Base-by-base conservation (phyloP, 2,888 invertebrate genomes). In the Orchestes rusci region DNA sequence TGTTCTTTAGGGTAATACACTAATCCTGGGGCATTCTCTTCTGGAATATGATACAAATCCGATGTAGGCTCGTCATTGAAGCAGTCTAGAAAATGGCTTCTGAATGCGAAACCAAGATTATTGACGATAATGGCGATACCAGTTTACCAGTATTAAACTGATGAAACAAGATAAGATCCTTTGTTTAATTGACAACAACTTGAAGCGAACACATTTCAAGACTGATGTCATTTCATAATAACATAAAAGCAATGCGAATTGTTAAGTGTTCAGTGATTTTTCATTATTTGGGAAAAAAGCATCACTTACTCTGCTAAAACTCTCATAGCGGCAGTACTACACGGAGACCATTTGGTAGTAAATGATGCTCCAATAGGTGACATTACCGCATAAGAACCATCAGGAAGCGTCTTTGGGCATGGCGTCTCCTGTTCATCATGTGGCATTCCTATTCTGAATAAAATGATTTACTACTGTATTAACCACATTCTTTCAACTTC, bases 1-100 rank as follows among this genome's bases (percentile, higher is more conserved):
- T 82, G 82, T 52, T 76, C 76, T 49, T 76, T 73, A 1, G 74
- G 76, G 57, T 77, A 78, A 62, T 81, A 82, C 66, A 80, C 73
- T 16, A 74, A 73, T 10, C 81, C 82, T 1, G 80, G 76, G 3
- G 79, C 73, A 47, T 77, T 68, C 53, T 74, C 71, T 3, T 72
- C 74, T 33, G 51, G 51, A 41, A 73, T 67, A 53, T n/a, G n/a
- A n/a, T n/a, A n/a, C n/a, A n/a, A n/a, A n/a, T n/a, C n/a, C n/a
- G n/a, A n/a, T n/a, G n/a, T n/a, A n/a, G n/a, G n/a, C 52, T 77
- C 75, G 53, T 82, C 79, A 50, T 77, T 74, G 43, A 82, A 65
- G 55, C 82, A 82, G 47, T 76, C 75, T 1, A 80, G 80, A 63
- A 81, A 73, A 54, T 77, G 75, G 52, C 4, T 10, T 5, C 34